Conservation (phyloP, 2,888 invertebrate genomes). For the Melinaea menophilus region DNA sequence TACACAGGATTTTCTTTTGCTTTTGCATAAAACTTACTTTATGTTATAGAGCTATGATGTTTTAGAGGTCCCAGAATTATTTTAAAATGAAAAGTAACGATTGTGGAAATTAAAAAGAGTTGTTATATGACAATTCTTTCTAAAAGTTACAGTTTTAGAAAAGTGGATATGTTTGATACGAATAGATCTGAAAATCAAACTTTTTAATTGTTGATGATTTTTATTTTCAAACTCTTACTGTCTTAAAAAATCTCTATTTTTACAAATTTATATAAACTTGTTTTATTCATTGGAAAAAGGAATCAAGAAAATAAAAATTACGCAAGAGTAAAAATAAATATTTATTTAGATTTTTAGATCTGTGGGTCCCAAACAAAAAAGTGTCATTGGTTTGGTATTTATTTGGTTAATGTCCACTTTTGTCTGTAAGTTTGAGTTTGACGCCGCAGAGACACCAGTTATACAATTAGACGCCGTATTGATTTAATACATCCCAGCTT, state of each 20-base stretch:
- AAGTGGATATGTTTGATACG: too few relatives aligned
- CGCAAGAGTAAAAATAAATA: too few relatives aligned
- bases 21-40: conserved; percentile 27
- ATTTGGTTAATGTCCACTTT: conserved; percentile 49
- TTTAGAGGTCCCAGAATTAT: conserved; percentile 9
- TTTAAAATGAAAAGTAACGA: too few relatives aligned
- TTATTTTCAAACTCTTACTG: too few relatives aligned
- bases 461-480: too few relatives aligned
- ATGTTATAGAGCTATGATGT: conserved; percentile 8
- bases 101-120: too few relatives aligned
- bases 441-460: too few relatives aligned
- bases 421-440: conserved; percentile 38
- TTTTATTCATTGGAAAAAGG: not conserved
- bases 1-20: conserved; percentile 37
- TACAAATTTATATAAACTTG: too few relatives aligned
- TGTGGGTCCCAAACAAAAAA: conserved; percentile 41
- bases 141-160: not conserved
- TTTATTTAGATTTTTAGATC: conserved; percentile 18
- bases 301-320: not conserved
- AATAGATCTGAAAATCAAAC: too few relatives aligned
- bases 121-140: not conserved
- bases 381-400: conserved; percentile 44
- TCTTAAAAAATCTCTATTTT: too few relatives aligned
- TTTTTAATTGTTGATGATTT: too few relatives aligned
- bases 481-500: conserved; percentile 24